Conservation (phyloP, 2,797 vertebrate genomes). For the Tragelaphus eurycerus region DNA sequence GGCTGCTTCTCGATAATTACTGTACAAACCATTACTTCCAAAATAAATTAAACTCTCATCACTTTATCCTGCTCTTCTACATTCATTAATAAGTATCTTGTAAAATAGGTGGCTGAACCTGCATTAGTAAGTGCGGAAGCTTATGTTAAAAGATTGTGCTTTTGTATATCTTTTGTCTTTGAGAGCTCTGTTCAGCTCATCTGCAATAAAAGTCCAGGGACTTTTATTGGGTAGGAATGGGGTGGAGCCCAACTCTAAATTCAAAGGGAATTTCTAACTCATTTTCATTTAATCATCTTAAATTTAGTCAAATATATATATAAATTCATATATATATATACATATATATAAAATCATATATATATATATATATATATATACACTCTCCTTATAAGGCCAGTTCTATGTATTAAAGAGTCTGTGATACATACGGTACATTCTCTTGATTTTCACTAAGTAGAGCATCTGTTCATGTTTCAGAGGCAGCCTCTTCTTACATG, state of each 20-base stretch:
- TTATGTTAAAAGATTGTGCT: conserved; percentile 47
- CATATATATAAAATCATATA: background rate
- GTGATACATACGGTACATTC: background rate
- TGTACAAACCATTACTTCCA: conserved; percentile 79
- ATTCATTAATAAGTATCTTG: conserved; percentile 77
- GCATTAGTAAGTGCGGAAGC: conserved; percentile 59
- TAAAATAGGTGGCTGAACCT: conserved; percentile 72
- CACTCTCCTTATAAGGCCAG: background rate
- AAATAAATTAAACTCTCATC: conserved; percentile 79
- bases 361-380: background rate
- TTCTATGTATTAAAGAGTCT: background rate
- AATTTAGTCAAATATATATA: background rate
- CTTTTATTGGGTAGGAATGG: background rate
- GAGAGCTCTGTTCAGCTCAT: background rate
- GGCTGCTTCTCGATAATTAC: conserved; percentile 76
- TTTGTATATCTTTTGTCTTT: conserved; percentile 54
- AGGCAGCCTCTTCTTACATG: background rate
- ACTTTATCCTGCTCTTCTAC: conserved; percentile 71
- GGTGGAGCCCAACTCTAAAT: background rate
- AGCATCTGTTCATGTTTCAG: background rate
- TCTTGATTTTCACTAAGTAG: background rate
- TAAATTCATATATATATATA: too few relatives aligned
- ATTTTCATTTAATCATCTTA: background rate
- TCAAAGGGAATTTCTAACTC: background rate
- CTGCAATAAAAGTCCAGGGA: conserved; percentile 24